Base-by-base conservation (phyloP, 2,888 invertebrate species). In the Drosophila percnosoma region DNA sequence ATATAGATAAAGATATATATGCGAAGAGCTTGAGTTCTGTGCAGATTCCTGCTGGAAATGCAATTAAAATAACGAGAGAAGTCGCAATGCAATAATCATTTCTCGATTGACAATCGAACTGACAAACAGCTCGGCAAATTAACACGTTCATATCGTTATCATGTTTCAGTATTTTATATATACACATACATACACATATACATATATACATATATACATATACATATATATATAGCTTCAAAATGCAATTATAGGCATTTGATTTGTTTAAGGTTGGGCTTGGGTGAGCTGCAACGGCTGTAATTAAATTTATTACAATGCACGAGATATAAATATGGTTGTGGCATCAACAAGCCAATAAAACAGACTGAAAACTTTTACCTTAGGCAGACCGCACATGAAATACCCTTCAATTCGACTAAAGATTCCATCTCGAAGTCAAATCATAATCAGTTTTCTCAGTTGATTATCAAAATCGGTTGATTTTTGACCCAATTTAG, bases 21-120 rank as follows among this genome's bases (percentile, higher is more conserved):
- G 27, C 13, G 33, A 33, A 27, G 45, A 60, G 31, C 57, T 71
- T 70, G 65, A 67, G 29, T 49, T 42, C 40, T 61, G 34, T 27
- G 21, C 27, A 21, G 36, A 18, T 27, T 33, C 51, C 33, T 31
- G 60, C 48, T 31, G 34, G 53, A 62, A 87, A 84, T 79, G 77
- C 84, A 84, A 89, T 89, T 84, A 79, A 84, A 74, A 71, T 77
- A 72, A 64, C 76, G 68, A 68, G 29, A 10, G 48, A 10, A 38
- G 63, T 36, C 55, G 53, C 70, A 76, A 67, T 68, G 65, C 76
- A 73, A 85, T 83, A 75, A 82, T 72, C 65, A 80, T 75, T 78
- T 58, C 48, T 55, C 70, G 68, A 76, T 87, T 76, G 79, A 67
- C 82, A 81, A 83, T 81, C 54, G 57, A 69, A 61, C 64, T 62